Conservation (phyloP, 2,888 invertebrate species). For the Latheticus oryzae region DNA sequence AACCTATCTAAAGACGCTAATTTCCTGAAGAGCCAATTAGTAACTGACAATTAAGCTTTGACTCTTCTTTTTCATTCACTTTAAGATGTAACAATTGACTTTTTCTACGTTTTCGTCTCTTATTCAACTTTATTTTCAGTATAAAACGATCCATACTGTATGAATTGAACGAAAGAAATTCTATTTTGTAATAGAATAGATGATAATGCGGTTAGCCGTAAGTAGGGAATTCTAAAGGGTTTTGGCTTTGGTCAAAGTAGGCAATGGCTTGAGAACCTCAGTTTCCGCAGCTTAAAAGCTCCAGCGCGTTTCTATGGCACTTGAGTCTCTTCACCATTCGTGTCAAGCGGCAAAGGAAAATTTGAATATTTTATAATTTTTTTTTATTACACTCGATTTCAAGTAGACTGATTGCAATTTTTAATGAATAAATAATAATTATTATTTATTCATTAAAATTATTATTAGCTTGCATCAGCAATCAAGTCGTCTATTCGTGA, state of each 20-base stretch:
- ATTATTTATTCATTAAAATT: no score
- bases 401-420: no score
- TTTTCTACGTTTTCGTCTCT: slow-evolving; percentile 5
- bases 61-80: slow-evolving; percentile 29
- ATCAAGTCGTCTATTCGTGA: no score
- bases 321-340: slow-evolving; percentile 37
- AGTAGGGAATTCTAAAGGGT: slow-evolving; percentile 37
- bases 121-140: slow-evolving; percentile 1
- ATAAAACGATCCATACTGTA: background rate
- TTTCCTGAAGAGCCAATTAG: slow-evolving; percentile 49
- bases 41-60: slow-evolving; percentile 44
- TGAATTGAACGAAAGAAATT: slow-evolving; percentile 1
- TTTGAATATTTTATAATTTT: background rate
- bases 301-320: slow-evolving; percentile 48
- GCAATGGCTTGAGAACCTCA: slow-evolving; percentile 43
- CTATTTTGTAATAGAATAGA: slow-evolving; percentile 6
- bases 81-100: background rate
- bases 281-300: slow-evolving; percentile 58
- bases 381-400: no score
- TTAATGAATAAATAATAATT: no score
- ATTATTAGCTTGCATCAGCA: no score
- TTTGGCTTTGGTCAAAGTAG: slow-evolving; percentile 46
- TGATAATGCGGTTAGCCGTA: slow-evolving; percentile 17
- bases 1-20: slow-evolving; percentile 43
- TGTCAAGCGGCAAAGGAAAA: slow-evolving; percentile 46